Base-by-base conservation (phyloP, 2,888 invertebrate genomes). In the Polymixis flavicincta region DNA sequence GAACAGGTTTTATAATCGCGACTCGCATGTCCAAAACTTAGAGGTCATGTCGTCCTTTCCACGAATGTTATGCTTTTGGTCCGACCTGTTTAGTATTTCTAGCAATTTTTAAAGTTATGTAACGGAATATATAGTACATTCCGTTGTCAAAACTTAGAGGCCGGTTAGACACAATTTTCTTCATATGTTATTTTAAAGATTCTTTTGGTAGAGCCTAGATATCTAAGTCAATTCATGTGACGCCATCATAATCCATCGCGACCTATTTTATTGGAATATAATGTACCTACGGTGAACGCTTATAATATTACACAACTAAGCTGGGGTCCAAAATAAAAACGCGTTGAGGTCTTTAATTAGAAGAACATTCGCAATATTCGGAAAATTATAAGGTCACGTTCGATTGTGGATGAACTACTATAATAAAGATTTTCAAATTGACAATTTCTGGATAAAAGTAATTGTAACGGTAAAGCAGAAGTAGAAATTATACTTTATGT, bases 1-100 rank as follows among this genome's bases (percentile, higher is more conserved):
- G 89, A 95, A 95, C 95, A 87, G 92, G 95, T 95, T 95, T 90
- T 88, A 74, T 67, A 83, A 88, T 90, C 87, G 90, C 87, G 87
- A 90, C 88, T 89, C 84, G 71, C 57, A 83, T 90, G 88, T 87
- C 87, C 85, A 89, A 91, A 89, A 87, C 78, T 88, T 89, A 85
- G 86, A 92, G 91, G 92, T 91, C 90, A 86, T 55, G 25, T 64
- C 74, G 83, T 86, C 84, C 80, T 84, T 85, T 85, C 78, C 63
- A 74, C 71, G 74, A 78, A 77, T 76, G 69, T 80, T 77, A 77
- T 52, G 65, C 13, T 83, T 69, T 78, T 32, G 60, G 77, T 69
- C 57, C 60, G 48, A 78, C 70, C 59, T 73, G 72, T 77, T 78
- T 77, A 60, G 59, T 75, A 55, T 32, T 55, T 55, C 54, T 60